Conservation (phyloP, 2,797 vertebrate genomes). For the Pogonophryne albipinna region DNA sequence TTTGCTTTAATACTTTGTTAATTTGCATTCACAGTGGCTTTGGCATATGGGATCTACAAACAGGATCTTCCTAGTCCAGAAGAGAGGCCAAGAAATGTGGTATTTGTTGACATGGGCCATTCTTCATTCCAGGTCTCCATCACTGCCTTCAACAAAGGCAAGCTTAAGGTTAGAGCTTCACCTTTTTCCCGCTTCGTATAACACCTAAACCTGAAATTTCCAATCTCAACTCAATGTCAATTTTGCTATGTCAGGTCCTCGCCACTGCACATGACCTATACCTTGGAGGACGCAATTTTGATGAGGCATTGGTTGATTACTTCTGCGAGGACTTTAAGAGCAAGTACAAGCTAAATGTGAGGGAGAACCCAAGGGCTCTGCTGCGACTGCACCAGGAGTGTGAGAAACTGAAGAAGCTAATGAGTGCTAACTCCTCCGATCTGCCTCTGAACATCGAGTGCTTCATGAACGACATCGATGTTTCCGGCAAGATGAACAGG, state of each 20-base stretch:
- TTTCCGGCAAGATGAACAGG: constrained; percentile 96
- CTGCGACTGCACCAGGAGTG: constrained; percentile 95
- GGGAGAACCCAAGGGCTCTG: constrained; percentile 92
- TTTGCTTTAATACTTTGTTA: neutral
- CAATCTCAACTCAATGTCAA: constrained; percentile 16
- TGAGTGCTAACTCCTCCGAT: constrained; percentile 98
- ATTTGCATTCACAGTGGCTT: constrained; percentile 86
- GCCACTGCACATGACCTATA: constrained; percentile 92
- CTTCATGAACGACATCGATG: constrained; percentile 99
- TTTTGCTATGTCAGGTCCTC: constrained; percentile 86
- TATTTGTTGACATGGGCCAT: constrained; percentile 98
- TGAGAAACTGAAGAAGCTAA: constrained; percentile 97
- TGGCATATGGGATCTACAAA: constrained; percentile 99
- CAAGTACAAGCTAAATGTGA: constrained; percentile 96
- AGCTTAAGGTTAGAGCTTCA: constrained; percentile 90
- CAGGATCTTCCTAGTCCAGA: constrained; percentile 96
- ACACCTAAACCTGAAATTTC: constrained; percentile 12
- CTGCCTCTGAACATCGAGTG: constrained; percentile 98
- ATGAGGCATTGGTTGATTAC: constrained; percentile 92
- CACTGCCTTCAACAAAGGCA: constrained; percentile 97
- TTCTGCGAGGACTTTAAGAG: constrained; percentile 96
- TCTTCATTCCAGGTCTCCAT: constrained; percentile 96
- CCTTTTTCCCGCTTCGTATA: neutral
- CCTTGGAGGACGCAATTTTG: constrained; percentile 94
- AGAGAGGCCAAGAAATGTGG: constrained; percentile 95